These are phyloP conservation scores for Galerucella calmariensis DNA, from an alignment of 2,888 invertebrate species.

Conservation along the genomic window DNA sequence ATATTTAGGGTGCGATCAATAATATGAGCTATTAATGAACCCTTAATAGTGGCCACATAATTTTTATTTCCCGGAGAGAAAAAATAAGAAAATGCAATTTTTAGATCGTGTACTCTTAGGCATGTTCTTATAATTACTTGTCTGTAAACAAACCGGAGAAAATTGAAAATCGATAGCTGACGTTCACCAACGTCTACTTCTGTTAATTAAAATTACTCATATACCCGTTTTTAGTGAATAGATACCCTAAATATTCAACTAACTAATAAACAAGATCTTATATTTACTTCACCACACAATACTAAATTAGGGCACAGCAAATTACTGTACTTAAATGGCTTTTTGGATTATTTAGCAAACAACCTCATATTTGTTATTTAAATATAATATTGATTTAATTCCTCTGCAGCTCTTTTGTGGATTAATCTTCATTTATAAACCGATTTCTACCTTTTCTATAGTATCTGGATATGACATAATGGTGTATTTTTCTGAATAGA, in stretches of 20 bases:
- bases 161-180: slow-evolving; percentile 31
- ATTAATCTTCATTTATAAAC: background rate
- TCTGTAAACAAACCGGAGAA: slow-evolving; percentile 23
- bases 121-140: slow-evolving; percentile 19
- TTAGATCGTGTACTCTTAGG: slow-evolving; percentile 8
- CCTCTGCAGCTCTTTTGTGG: background rate
- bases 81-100: slow-evolving; percentile 18
- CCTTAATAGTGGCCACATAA: background rate
- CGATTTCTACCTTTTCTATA: no score
- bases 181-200: slow-evolving; percentile 9
- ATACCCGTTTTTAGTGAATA: background rate
- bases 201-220: background rate
- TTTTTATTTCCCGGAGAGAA: background rate
- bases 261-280: background rate
- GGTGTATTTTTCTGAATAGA: no score
- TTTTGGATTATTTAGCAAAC: background rate
- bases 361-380: background rate
- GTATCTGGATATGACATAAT: no score
- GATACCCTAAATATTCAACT: slow-evolving; percentile 1
- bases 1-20: background rate
- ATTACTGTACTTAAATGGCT: background rate
- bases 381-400: background rate
- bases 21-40: slow-evolving; percentile 1
- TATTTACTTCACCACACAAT: background rate
- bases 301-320: background rate